Evolutionary conservation across 2,113 vertebrate species (phyloP).

Genomic region (Xiphophorus couchianus): DNA sequence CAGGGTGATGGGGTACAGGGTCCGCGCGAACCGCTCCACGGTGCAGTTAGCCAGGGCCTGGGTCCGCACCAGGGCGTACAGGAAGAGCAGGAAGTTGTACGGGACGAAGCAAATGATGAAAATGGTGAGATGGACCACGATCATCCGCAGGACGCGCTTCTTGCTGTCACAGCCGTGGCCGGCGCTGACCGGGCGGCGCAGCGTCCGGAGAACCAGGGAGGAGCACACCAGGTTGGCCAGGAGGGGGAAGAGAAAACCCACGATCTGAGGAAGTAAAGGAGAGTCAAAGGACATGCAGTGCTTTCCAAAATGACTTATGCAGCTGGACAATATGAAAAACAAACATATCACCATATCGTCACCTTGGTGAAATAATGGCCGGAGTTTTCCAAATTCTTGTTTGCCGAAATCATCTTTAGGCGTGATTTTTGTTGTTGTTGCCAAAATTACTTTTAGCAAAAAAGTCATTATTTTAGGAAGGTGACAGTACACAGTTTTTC

Average conservation of each 20-base stretch:
- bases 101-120: conserved; percentile 97
- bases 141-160: conserved; percentile 93
- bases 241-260: conserved; percentile 94
- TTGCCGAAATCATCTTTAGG: too few species aligned
- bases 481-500: too few species aligned
- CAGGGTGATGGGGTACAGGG: conserved; percentile 93
- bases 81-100: conserved; percentile 95
- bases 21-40: conserved; percentile 91
- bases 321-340: too few species aligned
- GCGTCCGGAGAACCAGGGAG: conserved; percentile 92
- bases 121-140: conserved; percentile 92
- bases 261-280: conserved; percentile 63
- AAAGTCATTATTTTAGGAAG: too few species aligned
- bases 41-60: conserved; percentile 90
- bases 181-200: conserved; percentile 87
- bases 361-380: too few species aligned
- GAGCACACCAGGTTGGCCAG: conserved; percentile 93
- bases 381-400: too few species aligned
- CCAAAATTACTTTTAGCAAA: too few species aligned
- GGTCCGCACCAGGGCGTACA: conserved; percentile 93
- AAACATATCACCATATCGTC: too few species aligned
- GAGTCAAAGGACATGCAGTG: neutral
- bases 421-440: too few species aligned
- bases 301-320: neutral
- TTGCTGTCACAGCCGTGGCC: conserved; percentile 95